These are phyloP conservation scores for Rhinella marina DNA, from an alignment of 2,797 vertebrate species.

Conservation along the genomic window DNA sequence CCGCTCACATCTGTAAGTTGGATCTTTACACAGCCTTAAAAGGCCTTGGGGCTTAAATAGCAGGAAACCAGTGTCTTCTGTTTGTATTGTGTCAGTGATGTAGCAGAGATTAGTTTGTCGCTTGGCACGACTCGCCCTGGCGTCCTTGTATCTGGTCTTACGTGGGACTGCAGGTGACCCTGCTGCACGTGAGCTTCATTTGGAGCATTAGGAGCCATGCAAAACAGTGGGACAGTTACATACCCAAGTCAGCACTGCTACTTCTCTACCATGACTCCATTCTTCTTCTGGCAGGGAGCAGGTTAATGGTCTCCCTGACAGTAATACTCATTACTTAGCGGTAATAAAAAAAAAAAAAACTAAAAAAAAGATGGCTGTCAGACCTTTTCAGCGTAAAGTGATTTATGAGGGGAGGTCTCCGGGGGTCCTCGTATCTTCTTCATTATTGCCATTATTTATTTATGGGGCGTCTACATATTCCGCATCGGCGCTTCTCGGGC, in stretches of 20 bases:
- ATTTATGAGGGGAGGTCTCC: slow-evolving; percentile 14
- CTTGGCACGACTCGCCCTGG: neutral
- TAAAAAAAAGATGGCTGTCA: neutral
- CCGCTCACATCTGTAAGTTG: slow-evolving; percentile 79
- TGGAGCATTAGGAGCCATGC: neutral
- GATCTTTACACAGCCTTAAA: slow-evolving; percentile 56
- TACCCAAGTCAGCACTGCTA: neutral
- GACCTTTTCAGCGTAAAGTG: slow-evolving; percentile 10
- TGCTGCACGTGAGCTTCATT: neutral
- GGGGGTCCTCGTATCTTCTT: slow-evolving; percentile 17
- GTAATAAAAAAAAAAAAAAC: neutral
- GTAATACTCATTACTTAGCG: neutral
- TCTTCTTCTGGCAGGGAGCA: neutral
- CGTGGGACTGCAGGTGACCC: neutral
- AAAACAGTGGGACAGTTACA: neutral
- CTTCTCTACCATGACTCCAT: neutral
- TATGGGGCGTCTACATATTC: slow-evolving; percentile 5
- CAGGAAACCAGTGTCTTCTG: neutral
- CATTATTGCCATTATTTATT: slow-evolving; percentile 21
- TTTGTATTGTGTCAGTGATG: neutral
- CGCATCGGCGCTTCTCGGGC: neutral
- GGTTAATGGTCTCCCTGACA: neutral
- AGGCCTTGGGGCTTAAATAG: slow-evolving; percentile 24
- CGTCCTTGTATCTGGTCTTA: neutral
- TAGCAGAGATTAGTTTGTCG: neutral